phyloP scores from a whole-genome alignment of 1,140 invertebrate species.

The Bombus soroeensis region DNA sequence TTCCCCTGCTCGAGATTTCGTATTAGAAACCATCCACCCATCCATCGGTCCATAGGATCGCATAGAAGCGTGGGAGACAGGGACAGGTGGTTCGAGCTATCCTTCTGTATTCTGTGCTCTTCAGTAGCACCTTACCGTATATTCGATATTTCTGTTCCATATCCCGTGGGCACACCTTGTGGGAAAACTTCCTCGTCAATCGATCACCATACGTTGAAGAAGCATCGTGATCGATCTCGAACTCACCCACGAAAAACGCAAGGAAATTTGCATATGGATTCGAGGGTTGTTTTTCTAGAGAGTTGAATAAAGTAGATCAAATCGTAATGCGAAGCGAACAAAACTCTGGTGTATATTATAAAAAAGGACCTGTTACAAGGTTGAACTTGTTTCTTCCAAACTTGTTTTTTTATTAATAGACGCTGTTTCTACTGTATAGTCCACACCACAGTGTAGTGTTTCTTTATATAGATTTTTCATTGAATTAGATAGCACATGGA shows the following conservation, averaged over 20 bases:
- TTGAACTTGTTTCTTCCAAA: not conserved
- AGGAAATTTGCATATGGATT: not conserved
- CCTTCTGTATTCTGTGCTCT: conserved; percentile 50
- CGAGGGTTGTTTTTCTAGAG: not conserved
- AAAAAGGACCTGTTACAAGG: not conserved
- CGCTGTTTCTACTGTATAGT: too few relatives aligned
- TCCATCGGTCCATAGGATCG: conserved; percentile 56
- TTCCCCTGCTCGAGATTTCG: conserved; percentile 36
- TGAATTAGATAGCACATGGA: too few relatives aligned
- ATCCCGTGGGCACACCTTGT: conserved; percentile 72
- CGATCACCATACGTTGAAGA: not conserved
- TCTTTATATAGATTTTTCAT: too few relatives aligned
- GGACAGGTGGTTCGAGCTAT: conserved; percentile 75
- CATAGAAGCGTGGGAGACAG: conserved; percentile 76
- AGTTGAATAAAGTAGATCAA: not conserved
- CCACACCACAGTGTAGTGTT: too few relatives aligned
- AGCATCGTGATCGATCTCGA: not conserved
- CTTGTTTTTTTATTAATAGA: not conserved
- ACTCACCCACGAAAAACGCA: not conserved
- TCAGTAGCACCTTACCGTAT: conserved; percentile 74
- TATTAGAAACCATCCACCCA: conserved; percentile 58
- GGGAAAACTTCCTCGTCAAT: conserved; percentile 64
- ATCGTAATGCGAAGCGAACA: not conserved
- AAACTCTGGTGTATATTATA: not conserved
- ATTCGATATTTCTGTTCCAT: conserved; percentile 72